These are phyloP conservation scores for Caerostris extrusa DNA, from an alignment of 1,140 invertebrate species.

Conservation along the genomic window DNA sequence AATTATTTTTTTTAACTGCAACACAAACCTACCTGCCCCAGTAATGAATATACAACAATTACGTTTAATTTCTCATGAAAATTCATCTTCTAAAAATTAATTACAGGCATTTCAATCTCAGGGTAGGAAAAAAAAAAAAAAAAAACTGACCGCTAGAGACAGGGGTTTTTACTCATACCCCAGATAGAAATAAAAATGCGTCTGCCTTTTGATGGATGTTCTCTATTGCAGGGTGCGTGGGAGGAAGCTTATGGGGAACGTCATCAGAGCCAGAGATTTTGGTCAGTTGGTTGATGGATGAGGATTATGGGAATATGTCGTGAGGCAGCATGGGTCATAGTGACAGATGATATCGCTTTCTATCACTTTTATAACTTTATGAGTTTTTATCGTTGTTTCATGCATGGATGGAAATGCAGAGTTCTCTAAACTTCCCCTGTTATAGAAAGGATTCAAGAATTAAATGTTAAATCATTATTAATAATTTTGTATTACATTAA, in stretches of 20 bases:
- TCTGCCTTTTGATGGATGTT: neutral
- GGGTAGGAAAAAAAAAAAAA: neutral
- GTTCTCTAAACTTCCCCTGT: no score
- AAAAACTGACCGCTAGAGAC: neutral
- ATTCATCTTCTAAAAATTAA: conserved; percentile 2
- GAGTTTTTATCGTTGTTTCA: no score
- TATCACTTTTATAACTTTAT: neutral
- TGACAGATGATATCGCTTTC: neutral
- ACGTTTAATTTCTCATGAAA: conserved; percentile 27
- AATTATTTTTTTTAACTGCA: neutral
- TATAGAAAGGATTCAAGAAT: no score
- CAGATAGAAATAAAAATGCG: neutral
- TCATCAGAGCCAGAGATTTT: neutral
- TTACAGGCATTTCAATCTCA: conserved; percentile 4
- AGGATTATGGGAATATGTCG: neutral
- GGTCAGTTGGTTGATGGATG: neutral
- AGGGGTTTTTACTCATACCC: neutral
- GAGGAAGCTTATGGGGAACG: neutral
- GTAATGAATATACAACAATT: neutral
- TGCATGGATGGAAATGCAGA: no score
- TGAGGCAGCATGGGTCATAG: neutral
- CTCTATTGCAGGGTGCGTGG: neutral
- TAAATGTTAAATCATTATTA: no score
- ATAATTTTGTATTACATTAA: no score
- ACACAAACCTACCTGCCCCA: neutral